phyloP scores from a whole-genome alignment of 2,797 vertebrate genomes.

The Hemibagrus guttatus region DNA sequence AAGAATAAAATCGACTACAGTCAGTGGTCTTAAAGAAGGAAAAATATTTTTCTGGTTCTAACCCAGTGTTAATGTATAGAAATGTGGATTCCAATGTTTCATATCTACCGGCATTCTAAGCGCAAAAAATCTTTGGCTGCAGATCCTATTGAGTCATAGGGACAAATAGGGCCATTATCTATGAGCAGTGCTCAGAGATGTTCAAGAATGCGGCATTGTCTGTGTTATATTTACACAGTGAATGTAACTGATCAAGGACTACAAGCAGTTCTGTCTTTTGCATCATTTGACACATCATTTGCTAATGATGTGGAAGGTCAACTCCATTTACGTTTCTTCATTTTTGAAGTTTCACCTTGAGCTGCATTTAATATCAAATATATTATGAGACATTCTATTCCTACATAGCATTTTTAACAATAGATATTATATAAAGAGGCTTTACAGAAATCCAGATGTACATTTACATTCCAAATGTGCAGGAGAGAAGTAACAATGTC shows the following conservation, averaged over 20 bases:
- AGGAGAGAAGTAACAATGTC: not conserved
- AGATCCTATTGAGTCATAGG: not conserved
- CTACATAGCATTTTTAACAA: not conserved
- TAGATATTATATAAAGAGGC: not conserved
- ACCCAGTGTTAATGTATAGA: not conserved
- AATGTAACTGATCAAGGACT: not conserved
- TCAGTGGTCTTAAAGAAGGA: not conserved
- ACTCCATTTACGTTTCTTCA: not conserved
- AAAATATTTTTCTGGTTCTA: not conserved
- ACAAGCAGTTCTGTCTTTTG: not conserved
- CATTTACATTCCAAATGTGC: not conserved
- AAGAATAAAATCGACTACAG: not conserved
- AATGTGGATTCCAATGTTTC: not conserved
- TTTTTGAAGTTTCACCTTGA: not conserved
- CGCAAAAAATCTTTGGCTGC: too few relatives aligned
- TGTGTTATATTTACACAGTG: not conserved
- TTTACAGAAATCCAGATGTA: not conserved
- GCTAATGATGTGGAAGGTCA: not conserved
- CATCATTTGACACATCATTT: not conserved
- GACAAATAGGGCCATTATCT: not conserved
- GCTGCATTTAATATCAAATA: too few relatives aligned
- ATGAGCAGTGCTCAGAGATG: not conserved
- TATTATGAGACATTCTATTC: not conserved
- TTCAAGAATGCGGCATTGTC: not conserved
- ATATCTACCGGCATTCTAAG: not conserved